Evolutionary conservation across 2,113 vertebrate species (phyloP), one percentile per base, ranked within the genome.

Genomic region (Pseudorectes ferrugineus): DNA sequence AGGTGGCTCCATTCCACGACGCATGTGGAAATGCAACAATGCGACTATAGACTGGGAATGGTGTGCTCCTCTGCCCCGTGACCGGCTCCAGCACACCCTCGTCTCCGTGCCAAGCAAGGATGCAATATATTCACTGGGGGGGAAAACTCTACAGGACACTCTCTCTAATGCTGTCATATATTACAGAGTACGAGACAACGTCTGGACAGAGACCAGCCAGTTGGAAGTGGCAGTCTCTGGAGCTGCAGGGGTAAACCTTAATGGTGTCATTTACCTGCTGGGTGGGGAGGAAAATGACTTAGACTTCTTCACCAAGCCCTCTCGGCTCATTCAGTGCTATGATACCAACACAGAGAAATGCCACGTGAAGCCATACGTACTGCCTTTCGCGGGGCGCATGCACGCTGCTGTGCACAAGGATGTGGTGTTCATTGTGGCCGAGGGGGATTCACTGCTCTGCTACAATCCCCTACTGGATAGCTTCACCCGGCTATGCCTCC

Each of bases 1-100:
- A 2, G 99, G 99, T 6, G 99, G 99, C 35, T 99, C 99, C 74
- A 99, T 99, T 58, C 99, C 99, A 4, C 98, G 99, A 2, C 99
- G 99, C 91, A 99, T 99, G 99, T 99, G 99, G 99, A 99, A 99
- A 89, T 99, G 99, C 96, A 99, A 99, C 98, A 99, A 99, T 52
- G 99, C 99, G 2, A 99, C 99, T 0, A 99, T 99, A 98, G 99
- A 99, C 98, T 99, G 99, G 99, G 99, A 99, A 87, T 98, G 99
- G 95, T 99, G 99, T 22, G 99, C 99, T 10, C 99, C 99, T 12
- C 97, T 99, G 88, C 99, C 99, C 29, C 98, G 99, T 21, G 99
- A 99, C 97, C 98, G 99, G 46, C 99, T 99, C 52, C 99, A 99
- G 80, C 99, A 99, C 93, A 99, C 99, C 10, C 98, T 99, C 19